Percentiles rank a stretch among this genome's conserved stretches.
These are phyloP conservation scores for Sphyrna mokarran DNA, from an alignment of 2,113 vertebrate species.

Conservation along the genomic window DNA sequence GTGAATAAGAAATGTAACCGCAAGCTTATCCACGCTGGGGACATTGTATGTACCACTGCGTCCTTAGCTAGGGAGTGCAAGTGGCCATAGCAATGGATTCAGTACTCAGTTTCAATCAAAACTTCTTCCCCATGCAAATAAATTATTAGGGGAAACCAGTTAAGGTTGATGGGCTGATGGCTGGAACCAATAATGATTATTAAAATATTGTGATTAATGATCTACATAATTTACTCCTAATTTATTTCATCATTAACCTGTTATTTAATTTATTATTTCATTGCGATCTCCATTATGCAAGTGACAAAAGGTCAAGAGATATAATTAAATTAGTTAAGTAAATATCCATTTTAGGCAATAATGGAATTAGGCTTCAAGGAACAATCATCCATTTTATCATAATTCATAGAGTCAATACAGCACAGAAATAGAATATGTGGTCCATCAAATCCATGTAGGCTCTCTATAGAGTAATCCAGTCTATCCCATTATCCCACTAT, in stretches of 20 bases:
- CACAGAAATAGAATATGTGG: background rate
- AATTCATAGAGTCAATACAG: background rate
- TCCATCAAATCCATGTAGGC: background rate
- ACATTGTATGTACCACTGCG: background rate
- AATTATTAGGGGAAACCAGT: too few relatives aligned
- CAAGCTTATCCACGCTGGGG: background rate
- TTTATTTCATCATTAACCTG: too few relatives aligned
- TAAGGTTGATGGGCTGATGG: background rate
- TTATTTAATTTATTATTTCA: background rate
- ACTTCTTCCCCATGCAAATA: background rate
- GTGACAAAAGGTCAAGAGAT: background rate
- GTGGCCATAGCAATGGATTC: background rate
- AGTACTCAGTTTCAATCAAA: background rate
- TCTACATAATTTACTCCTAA: background rate
- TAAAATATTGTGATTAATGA: background rate
- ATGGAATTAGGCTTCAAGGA: background rate
- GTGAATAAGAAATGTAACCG: conserved; percentile 15
- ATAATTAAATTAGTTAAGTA: background rate
- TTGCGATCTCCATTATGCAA: background rate
- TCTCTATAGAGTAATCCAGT: background rate
- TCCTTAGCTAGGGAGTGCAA: background rate
- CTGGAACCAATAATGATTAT: background rate
- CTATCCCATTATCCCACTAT: too few relatives aligned
- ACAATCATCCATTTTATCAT: background rate
- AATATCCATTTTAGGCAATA: background rate